phyloP scores from a whole-genome alignment of 2,113 vertebrate genomes.

The Tachuris rubrigastra region DNA sequence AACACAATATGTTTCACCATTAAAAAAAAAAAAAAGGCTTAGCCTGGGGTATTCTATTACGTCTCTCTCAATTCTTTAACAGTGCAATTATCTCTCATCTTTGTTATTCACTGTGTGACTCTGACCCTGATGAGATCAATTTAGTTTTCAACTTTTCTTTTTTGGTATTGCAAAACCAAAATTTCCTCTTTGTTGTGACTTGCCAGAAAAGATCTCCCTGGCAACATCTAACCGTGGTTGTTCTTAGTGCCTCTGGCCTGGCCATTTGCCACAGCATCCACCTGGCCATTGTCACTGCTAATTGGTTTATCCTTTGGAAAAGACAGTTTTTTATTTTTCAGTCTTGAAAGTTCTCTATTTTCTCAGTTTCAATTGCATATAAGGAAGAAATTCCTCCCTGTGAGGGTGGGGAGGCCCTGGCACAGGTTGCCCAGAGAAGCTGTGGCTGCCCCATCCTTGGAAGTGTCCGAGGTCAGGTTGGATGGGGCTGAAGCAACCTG shows the following conservation, averaged over 20 bases:
- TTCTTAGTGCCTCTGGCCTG: constrained; percentile 6
- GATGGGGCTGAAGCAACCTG: not conserved
- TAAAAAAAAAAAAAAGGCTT: not conserved
- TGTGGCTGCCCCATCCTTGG: not conserved
- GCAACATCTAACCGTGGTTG: not conserved
- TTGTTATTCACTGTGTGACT: not conserved
- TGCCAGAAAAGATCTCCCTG: constrained; percentile 31
- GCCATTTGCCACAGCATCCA: not conserved
- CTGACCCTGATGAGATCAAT: constrained; percentile 9
- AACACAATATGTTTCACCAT: not conserved
- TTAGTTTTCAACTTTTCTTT: constrained; percentile 35
- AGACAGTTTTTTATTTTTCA: not conserved
- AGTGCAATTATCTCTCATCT: constrained; percentile 33
- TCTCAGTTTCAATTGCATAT: not conserved
- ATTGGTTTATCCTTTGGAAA: not conserved
- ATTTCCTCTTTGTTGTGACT: constrained; percentile 27
- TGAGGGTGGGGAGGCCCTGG: not conserved
- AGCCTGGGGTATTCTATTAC: not conserved
- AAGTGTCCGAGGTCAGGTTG: not conserved
- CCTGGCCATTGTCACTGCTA: constrained; percentile 14
- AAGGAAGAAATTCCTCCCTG: not conserved
- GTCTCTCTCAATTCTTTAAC: not conserved
- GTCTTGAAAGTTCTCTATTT: not conserved
- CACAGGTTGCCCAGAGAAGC: not conserved
- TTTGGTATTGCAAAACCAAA: constrained; percentile 20